Conservation (phyloP, 2,888 invertebrate species). For the Hartigia nigra region DNA sequence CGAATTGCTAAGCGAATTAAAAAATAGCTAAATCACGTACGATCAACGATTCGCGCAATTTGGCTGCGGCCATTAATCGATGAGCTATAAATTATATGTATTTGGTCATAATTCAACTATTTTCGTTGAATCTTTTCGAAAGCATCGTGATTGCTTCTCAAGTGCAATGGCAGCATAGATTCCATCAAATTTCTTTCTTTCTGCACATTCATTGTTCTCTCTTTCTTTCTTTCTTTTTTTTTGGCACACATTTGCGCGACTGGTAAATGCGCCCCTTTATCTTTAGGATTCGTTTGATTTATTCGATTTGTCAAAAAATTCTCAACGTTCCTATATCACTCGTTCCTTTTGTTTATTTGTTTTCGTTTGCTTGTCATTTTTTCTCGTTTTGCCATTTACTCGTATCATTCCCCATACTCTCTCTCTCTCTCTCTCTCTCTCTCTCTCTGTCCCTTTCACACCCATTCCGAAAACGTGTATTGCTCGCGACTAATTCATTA, state of each 20-base stretch:
- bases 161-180: background rate
- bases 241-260: background rate
- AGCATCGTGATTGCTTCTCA: background rate
- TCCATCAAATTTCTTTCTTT: background rate
- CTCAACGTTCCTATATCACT: background rate
- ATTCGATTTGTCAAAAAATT: background rate
- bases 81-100: background rate
- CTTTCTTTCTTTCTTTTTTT: background rate
- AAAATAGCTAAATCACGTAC: background rate
- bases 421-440: background rate
- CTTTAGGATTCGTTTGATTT: background rate
- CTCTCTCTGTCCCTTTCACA: background rate
- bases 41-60: background rate
- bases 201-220: background rate
- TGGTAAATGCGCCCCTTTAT: background rate
- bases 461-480: background rate
- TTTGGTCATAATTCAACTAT: background rate
- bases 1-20: background rate
- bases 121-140: background rate
- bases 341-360: constrained; percentile 1
- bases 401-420: background rate
- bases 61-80: background rate
- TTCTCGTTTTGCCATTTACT: background rate
- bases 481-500: background rate
- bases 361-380: background rate